phyloP scores from a whole-genome alignment of 2,797 vertebrate genomes.

The Agapornis canus region DNA sequence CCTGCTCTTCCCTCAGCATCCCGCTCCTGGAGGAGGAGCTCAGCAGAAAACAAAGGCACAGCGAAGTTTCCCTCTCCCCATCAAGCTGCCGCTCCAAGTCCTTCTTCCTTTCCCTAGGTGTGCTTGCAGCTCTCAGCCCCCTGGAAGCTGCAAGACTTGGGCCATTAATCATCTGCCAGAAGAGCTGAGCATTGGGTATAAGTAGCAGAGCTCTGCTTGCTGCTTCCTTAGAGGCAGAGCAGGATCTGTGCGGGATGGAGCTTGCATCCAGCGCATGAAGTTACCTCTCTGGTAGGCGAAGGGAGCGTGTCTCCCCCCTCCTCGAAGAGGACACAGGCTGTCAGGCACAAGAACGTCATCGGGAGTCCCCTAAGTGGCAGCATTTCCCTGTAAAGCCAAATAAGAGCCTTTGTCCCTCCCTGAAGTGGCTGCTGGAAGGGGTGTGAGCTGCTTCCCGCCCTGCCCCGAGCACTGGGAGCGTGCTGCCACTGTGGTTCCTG shows the following conservation, averaged over 20 bases:
- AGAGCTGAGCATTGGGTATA: constrained; percentile 18
- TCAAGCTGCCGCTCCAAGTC: not conserved
- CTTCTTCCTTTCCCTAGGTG: constrained; percentile 45
- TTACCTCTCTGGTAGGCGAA: not conserved
- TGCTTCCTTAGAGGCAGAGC: not conserved
- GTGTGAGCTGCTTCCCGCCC: constrained; percentile 63
- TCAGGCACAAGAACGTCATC: constrained; percentile 45
- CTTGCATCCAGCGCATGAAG: not conserved
- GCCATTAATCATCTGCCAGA: constrained; percentile 46
- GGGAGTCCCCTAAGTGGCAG: constrained; percentile 67
- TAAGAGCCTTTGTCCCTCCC: constrained; percentile 16
- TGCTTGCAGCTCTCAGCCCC: constrained; percentile 13
- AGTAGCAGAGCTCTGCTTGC: constrained; percentile 21
- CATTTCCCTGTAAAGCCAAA: constrained; percentile 62
- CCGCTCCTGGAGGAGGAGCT: constrained; percentile 47
- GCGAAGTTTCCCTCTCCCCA: constrained; percentile 45
- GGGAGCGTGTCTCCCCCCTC: not conserved
- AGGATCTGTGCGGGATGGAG: not conserved
- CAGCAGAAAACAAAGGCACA: constrained; percentile 40
- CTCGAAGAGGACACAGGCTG: not conserved
- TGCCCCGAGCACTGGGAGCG: constrained; percentile 31
- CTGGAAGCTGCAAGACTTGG: not conserved
- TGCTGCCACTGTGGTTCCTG: constrained; percentile 67
- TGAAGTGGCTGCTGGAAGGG: constrained; percentile 62
- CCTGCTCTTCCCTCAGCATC: constrained; percentile 49